These are phyloP conservation scores for Sylvilagus floridanus DNA, from an alignment of 2,797 vertebrate genomes.

Conservation along the genomic window DNA sequence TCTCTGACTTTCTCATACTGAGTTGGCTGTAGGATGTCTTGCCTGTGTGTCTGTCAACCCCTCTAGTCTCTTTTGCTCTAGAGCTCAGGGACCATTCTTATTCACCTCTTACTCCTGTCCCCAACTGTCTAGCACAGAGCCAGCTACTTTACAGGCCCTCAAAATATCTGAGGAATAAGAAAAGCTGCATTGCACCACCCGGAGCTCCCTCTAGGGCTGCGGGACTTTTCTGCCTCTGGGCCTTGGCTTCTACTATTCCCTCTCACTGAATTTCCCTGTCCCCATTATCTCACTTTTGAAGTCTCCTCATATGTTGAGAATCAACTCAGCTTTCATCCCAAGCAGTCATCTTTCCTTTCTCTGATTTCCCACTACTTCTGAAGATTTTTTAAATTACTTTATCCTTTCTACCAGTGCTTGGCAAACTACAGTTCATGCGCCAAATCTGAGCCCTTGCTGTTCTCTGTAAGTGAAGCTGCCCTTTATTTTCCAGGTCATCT, in stretches of 20 bases:
- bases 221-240: background rate
- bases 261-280: background rate
- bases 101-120: background rate
- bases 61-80: background rate
- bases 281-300: background rate
- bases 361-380: background rate
- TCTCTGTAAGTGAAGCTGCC: background rate
- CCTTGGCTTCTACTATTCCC: background rate
- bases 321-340: background rate
- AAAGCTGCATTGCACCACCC: background rate
- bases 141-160: background rate
- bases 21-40: background rate
- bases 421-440: background rate
- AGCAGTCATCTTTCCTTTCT: background rate
- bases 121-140: background rate
- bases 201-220: rapidly evolving
- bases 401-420: background rate
- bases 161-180: background rate
- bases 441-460: background rate
- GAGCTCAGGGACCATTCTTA: background rate
- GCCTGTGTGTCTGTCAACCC: background rate
- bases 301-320: background rate
- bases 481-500: no score
- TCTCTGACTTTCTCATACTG: background rate
- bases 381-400: background rate